Evolutionary conservation across 2,797 vertebrate genomes (phyloP).

Genomic region (Syndactyla subalaris): DNA sequence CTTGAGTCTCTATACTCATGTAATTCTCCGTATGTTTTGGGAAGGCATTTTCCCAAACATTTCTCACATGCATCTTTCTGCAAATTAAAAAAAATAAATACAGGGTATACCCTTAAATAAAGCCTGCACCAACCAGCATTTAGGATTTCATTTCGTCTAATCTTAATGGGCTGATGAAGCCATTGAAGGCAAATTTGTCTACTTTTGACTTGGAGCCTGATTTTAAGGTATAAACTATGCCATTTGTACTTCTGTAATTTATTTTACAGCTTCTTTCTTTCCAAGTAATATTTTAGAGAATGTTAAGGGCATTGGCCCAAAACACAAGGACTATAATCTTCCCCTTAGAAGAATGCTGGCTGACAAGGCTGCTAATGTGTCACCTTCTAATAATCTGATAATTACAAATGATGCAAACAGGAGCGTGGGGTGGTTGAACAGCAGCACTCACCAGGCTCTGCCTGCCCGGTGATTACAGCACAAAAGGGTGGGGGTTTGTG

Average conservation of each 20-base stretch:
- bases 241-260: not conserved
- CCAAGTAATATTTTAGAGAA: not conserved
- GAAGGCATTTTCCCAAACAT: conserved; percentile 8
- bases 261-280: not conserved
- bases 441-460: not conserved
- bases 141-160: not conserved
- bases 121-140: not conserved
- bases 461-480: not conserved
- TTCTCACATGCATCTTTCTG: not conserved
- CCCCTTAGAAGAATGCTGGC: conserved; percentile 32
- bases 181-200: not conserved
- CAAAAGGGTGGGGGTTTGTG: not conserved
- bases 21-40: conserved; percentile 42
- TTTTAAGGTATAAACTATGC: not conserved
- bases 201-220: not conserved
- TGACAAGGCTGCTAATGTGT: conserved; percentile 58
- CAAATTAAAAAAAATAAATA: not conserved
- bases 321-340: conserved; percentile 14
- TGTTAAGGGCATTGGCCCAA: not conserved
- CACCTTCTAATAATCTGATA: conserved; percentile 71
- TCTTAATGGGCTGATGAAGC: not conserved
- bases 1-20: not conserved
- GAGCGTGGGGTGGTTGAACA: conserved; percentile 40
- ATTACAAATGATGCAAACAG: conserved; percentile 71
- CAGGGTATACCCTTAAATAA: not conserved